Evolutionary conservation across 2,113 vertebrate genomes (phyloP), one percentile per base, ranked within the genome.

Genomic region (Uria lomvia): DNA sequence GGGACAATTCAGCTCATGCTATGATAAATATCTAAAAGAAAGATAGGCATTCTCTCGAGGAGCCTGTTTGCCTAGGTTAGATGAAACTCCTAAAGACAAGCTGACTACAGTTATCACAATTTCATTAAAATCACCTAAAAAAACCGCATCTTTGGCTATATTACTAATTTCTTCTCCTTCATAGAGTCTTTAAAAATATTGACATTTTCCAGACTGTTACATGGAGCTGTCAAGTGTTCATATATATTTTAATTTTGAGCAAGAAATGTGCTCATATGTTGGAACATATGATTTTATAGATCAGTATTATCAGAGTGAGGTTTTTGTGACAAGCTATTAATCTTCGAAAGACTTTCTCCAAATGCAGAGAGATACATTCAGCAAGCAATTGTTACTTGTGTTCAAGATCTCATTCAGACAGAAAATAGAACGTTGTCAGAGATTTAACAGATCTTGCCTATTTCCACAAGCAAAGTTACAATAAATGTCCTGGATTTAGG

Each of bases 301-400:
- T 93, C 65, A 80, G 11, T 75, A 18, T 95, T 96, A 95, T 58
- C 65, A 92, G 27, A 90, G 34, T 92, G 77, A 97, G 62, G 11
- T 92, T 83, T 97, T 49, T 55, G 34, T 97, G 95, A 97, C 92
- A 97, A 94, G 55, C 62, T 97, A 97, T 95, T 97, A 96, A 96
- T 95, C 68, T 97, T 91, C 95, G 70, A 92, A 97, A 96, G 67
- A 90, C 42, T 97, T 97, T 94, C 36, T 77, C 32, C 60, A 95
- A 72, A 78, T 81, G 12, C 47, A 93, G 53, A 81, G 47, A 88
- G 43, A 21, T 55, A 58, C 36, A 96, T 91, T 95, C 72, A 95
- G 50, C n/a, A 53, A 80, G 78, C 6, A 96, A 94, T 55, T 94
- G 14, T 34, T 68, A 87, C 49, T 59, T 13, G 60, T 80, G 8